These are phyloP conservation scores for Lasioglossum lativentre DNA, from an alignment of 2,888 invertebrate species.

Conservation along the genomic window DNA sequence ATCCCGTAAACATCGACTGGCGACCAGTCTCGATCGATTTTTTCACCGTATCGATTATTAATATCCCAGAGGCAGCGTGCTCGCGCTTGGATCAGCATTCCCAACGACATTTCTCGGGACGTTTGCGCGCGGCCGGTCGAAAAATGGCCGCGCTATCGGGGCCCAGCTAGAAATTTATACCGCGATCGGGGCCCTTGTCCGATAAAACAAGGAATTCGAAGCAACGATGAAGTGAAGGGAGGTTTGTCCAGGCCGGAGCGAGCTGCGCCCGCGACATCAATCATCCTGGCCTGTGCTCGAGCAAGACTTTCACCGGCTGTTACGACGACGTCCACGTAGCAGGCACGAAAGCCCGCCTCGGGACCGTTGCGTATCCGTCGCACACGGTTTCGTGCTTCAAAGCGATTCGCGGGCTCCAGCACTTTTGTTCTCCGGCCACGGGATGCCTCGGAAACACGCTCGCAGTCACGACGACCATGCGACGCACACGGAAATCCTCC, in stretches of 20 bases:
- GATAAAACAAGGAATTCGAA: constrained; percentile 68
- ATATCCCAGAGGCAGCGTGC: constrained; percentile 50
- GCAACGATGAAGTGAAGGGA: constrained; percentile 71
- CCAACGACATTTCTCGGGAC: constrained; percentile 63
- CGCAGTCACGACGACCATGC: not conserved
- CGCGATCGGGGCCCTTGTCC: constrained; percentile 47
- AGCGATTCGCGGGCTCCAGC: not conserved
- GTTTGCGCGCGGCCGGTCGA: constrained; percentile 20
- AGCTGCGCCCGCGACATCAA: constrained; percentile 73
- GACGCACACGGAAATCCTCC: not conserved
- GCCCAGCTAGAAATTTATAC: constrained; percentile 56
- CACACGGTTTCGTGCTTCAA: not conserved
- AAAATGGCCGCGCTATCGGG: constrained; percentile 46
- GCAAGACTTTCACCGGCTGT: constrained; percentile 72
- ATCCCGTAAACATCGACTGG: constrained; percentile 16
- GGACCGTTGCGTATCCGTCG: constrained; percentile 5
- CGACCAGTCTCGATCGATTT: constrained; percentile 24
- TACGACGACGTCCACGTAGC: constrained; percentile 61
- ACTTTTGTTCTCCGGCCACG: not conserved
- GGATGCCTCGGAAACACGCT: not conserved
- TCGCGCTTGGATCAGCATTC: constrained; percentile 45
- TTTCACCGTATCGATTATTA: constrained; percentile 42
- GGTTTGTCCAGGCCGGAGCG: constrained; percentile 63
- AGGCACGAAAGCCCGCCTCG: constrained; percentile 36
- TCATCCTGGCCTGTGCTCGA: constrained; percentile 64